Percentiles rank a stretch among this genome's conserved stretches.
These are phyloP conservation scores for Tetragonula clypearis DNA, from an alignment of 1,140 invertebrate species.

Conservation along the genomic window DNA sequence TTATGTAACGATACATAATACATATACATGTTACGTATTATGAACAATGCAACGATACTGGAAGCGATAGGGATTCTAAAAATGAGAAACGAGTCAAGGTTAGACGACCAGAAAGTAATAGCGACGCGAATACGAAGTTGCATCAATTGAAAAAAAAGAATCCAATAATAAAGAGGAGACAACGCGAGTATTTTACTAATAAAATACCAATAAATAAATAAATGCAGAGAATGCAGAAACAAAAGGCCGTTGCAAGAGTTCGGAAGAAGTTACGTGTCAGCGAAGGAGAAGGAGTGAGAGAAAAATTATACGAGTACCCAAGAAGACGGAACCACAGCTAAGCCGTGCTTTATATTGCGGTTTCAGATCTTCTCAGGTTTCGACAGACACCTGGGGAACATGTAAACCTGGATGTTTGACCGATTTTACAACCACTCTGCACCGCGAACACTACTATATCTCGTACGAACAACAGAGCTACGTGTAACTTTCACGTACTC, in stretches of 20 bases:
- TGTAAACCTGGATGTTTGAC: not conserved
- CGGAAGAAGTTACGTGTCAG: not conserved
- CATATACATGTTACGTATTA: no score
- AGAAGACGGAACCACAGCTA: not conserved
- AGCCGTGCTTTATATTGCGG: not conserved
- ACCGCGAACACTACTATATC: not conserved
- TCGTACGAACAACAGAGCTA: not conserved
- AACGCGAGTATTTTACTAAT: not conserved
- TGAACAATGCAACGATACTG: no score
- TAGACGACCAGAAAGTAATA: no score
- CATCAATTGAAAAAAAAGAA: not conserved
- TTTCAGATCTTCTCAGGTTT: conserved; percentile 1
- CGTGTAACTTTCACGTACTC: not conserved
- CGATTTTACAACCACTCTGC: not conserved
- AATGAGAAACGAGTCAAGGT: no score
- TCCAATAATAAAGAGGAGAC: not conserved
- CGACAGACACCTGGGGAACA: not conserved
- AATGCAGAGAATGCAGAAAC: not conserved
- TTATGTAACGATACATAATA: no score
- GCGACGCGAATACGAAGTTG: no score
- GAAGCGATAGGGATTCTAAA: no score
- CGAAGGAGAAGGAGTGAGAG: not conserved
- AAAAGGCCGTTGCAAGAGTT: not conserved
- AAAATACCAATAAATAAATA: not conserved
- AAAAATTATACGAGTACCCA: not conserved